phyloP scores from a whole-genome alignment of 1,140 invertebrate genomes.

The Zaprionus gabonicus region DNA sequence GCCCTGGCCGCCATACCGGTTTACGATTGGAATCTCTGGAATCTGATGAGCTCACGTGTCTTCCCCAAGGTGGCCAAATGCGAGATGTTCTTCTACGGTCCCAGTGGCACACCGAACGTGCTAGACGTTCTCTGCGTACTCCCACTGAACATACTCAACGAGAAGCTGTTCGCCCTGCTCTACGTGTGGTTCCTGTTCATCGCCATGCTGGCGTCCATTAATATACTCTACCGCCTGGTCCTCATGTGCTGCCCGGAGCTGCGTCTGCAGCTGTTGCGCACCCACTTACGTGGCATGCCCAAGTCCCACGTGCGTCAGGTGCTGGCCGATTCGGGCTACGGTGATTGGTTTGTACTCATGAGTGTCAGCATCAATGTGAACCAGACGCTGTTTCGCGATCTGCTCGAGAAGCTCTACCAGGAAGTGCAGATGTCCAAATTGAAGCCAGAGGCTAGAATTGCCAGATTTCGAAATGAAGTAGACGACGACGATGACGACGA shows the following conservation, averaged over 20 bases:
- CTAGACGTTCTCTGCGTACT: conserved; percentile 90
- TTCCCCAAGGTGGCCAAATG: conserved; percentile 93
- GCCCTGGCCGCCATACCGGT: conserved; percentile 85
- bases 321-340: conserved; percentile 83
- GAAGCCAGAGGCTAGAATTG: neutral
- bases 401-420: conserved; percentile 75
- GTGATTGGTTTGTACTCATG: conserved; percentile 90
- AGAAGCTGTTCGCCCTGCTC: conserved; percentile 91
- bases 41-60: conserved; percentile 86
- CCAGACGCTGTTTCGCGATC: conserved; percentile 86
- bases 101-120: conserved; percentile 87
- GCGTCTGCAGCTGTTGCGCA: conserved; percentile 85
- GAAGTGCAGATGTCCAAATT: neutral
- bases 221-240: conserved; percentile 86
- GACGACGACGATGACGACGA: neutral
- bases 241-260: conserved; percentile 66
- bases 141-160: conserved; percentile 91
- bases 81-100: conserved; percentile 88
- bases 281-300: conserved; percentile 81
- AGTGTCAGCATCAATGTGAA: conserved; percentile 89
- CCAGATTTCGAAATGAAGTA: neutral
- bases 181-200: conserved; percentile 93
- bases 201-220: conserved; percentile 87
- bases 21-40: conserved; percentile 77
- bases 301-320: conserved; percentile 59